These are phyloP conservation scores for Peucedramus taeniatus DNA, from an alignment of 2,113 vertebrate species.

Conservation along the genomic window DNA sequence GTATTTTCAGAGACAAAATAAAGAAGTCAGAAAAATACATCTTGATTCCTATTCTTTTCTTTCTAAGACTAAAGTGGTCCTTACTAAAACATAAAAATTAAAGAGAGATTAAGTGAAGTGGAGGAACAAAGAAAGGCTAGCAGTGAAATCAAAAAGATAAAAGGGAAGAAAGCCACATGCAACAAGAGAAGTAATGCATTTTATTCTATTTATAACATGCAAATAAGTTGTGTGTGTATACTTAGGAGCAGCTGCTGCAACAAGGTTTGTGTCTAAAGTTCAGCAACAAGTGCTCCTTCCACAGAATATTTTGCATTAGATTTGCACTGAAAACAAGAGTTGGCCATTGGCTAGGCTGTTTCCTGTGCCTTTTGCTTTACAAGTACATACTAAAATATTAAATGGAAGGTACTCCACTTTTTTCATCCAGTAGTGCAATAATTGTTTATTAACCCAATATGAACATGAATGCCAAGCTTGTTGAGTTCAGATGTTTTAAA, in stretches of 20 bases:
- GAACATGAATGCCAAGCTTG: neutral
- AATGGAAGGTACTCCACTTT: neutral
- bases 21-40: neutral
- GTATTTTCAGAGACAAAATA: neutral
- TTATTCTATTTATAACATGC: neutral
- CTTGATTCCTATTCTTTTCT: neutral
- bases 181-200: neutral
- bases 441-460: neutral
- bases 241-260: neutral
- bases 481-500: neutral
- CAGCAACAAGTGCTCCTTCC: neutral
- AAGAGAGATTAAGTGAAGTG: neutral
- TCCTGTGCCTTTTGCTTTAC: neutral
- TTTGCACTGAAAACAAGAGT: neutral
- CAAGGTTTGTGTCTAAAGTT: neutral
- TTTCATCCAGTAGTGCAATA: neutral
- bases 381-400: neutral
- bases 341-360: neutral
- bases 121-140: neutral
- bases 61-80: neutral
- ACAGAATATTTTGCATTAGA: neutral
- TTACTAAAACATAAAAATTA: neutral
- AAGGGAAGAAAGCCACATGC: accelerated
- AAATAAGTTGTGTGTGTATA: neutral
- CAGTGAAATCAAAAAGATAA: neutral